Evolutionary conservation across 2,113 vertebrate genomes (phyloP), one percentile per base, ranked within the genome.

Genomic region (Hoplias malabaricus): DNA sequence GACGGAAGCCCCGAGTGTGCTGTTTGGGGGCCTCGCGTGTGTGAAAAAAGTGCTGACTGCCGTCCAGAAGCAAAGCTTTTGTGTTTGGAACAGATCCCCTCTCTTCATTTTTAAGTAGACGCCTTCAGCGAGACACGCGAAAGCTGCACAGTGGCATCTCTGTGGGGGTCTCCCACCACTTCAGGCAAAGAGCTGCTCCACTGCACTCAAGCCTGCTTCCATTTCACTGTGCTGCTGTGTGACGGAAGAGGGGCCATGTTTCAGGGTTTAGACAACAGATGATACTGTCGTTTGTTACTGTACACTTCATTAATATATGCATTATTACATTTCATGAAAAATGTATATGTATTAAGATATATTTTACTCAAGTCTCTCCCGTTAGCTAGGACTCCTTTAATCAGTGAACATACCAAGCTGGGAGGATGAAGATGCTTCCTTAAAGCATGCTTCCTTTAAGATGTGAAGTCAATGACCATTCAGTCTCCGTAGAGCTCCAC

Each of bases 41-140:
- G 82, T 84, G 85, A 88, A 88, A 88, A 88, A 87, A 87, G 86
- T 84, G 85, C 88, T 83, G 86, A 86, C 80, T 74, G 56, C 69
- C 80, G 82, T 89, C 85, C 87, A 87, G 70, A 70, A 84, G 74
- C 75, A 40, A 54, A 19, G 21, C 81, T 80, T 82, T 79, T 56
- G 9, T 82, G 84, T 85, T 84, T 29, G 14, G 53, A 84, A 79
- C 75, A 76, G 73, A 73, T 82, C 86, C 86, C 46, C 76, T n/a
- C 57, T 12, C 33, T 69, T 16, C n/a, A 53, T 53, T 21, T 53
- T 53, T 48, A 48, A 48, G 14, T 19, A 48, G 43, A n/a, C 43
- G 43, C 43, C 43, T 53, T 53, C 48, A 23, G n/a, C 12, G 48
- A 21, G 48, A 53, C 48, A 10, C n/a, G 48, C 48, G 16, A 53